A percentile compares a stretch with the other conserved stretches of the same genome.
These are phyloP conservation scores for Lagodon rhomboides DNA, from an alignment of 2,797 vertebrate species.

Conservation along the genomic window DNA sequence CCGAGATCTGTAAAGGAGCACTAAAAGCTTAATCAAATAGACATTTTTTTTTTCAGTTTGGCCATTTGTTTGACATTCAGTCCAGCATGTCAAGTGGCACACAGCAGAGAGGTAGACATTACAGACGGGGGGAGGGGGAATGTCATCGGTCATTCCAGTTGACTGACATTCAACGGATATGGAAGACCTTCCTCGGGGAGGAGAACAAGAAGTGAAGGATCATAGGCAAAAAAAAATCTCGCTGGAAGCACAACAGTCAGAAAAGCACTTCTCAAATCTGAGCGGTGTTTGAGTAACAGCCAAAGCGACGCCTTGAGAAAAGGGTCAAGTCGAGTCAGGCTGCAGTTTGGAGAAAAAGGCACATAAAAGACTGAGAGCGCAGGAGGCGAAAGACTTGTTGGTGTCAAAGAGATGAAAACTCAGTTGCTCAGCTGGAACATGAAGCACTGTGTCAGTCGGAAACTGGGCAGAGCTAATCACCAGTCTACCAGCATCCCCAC, in stretches of 20 bases:
- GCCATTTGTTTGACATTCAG: background rate
- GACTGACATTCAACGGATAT: background rate
- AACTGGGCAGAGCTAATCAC: constrained; percentile 9
- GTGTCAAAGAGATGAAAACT: constrained; percentile 16
- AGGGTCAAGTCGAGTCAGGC: constrained; percentile 9
- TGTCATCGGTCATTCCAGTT: background rate
- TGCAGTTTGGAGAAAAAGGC: background rate
- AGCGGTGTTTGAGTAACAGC: background rate
- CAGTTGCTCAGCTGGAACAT: constrained; percentile 12
- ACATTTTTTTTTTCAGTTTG: background rate
- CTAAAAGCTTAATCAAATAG: background rate
- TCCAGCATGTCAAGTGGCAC: background rate
- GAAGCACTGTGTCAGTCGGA: constrained; percentile 18
- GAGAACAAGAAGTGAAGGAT: background rate
- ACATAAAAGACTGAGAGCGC: background rate
- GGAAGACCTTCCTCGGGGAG: background rate
- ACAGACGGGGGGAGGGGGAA: background rate
- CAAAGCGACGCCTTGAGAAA: background rate
- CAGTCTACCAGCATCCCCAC: background rate
- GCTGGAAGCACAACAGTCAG: background rate
- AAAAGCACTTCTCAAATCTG: background rate
- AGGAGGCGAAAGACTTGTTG: background rate
- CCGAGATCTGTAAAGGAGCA: background rate
- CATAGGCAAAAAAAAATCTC: background rate
- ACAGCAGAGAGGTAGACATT: background rate